phyloP scores from a whole-genome alignment of 2,113 vertebrate species.

The Brienomyrus longianalis region DNA sequence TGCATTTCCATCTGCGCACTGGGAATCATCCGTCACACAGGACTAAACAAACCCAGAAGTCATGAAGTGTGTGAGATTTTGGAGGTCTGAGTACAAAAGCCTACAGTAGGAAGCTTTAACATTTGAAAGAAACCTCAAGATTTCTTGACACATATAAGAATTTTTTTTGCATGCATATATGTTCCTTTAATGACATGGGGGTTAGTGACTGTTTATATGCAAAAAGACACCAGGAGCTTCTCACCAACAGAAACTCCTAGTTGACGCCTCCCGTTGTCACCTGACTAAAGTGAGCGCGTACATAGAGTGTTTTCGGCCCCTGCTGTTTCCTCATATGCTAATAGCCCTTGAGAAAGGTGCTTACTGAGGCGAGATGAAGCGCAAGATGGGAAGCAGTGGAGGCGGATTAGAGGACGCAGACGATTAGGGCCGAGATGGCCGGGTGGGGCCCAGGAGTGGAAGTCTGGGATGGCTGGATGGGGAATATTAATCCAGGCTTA shows the following conservation, averaged over 20 bases:
- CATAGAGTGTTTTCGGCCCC: slow-evolving; percentile 60
- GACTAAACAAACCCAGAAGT: background rate
- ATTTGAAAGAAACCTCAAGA: background rate
- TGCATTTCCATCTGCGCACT: background rate
- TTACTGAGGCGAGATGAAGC: slow-evolving; percentile 86
- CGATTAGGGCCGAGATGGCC: slow-evolving; percentile 66
- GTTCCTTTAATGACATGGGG: background rate
- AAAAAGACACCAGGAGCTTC: slow-evolving; percentile 31
- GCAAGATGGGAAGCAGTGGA: slow-evolving; percentile 79
- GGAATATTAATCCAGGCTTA: slow-evolving; percentile 99
- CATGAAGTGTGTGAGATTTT: background rate
- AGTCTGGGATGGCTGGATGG: slow-evolving; percentile 79
- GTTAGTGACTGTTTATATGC: slow-evolving; percentile 7
- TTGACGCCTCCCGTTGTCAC: slow-evolving; percentile 45
- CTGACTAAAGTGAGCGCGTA: slow-evolving; percentile 41
- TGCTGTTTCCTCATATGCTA: slow-evolving; percentile 60
- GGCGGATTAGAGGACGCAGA: slow-evolving; percentile 78
- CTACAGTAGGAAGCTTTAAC: background rate
- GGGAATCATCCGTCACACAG: background rate
- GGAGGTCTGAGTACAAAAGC: background rate
- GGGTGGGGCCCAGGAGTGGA: slow-evolving; percentile 58
- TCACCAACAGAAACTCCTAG: background rate
- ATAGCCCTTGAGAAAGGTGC: slow-evolving; percentile 75
- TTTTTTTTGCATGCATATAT: background rate
- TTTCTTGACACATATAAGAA: background rate